A percentile compares a stretch with the other conserved stretches of the same genome.
Conservation (phyloP, 2,888 invertebrate genomes). For the Standfussiana lucernea region DNA sequence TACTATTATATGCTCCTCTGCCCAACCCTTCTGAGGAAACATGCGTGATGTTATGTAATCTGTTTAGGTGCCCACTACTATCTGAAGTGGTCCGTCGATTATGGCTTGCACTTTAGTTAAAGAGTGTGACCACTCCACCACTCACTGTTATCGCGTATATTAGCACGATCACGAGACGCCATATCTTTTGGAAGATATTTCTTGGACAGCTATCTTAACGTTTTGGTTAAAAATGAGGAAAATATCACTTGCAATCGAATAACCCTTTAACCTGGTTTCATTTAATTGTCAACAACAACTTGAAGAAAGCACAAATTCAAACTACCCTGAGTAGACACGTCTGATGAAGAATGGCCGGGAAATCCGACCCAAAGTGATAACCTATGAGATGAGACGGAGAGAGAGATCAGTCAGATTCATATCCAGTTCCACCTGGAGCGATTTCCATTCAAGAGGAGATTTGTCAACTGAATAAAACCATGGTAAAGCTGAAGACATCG, state of each 20-base stretch:
- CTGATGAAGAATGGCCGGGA: not conserved
- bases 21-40: not conserved
- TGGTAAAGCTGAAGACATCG: not conserved
- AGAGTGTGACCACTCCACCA: conserved; percentile 40
- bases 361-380: not conserved
- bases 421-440: not conserved
- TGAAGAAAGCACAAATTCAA: not conserved
- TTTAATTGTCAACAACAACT: not conserved
- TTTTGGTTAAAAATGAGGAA: not conserved
- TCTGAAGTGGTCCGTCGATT: conserved; percentile 48
- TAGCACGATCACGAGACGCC: conserved; percentile 55
- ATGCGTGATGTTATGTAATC: not conserved
- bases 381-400: not conserved
- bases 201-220: conserved; percentile 12
- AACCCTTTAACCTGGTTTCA: not conserved
- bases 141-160: conserved; percentile 35
- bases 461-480: not conserved
- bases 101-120: conserved; percentile 12
- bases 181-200: conserved; percentile 43
- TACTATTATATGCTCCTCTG: not conserved
- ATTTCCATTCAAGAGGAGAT: not conserved
- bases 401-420: not conserved
- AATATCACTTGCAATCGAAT: not conserved
- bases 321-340: not conserved
- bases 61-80: conserved; percentile 22